Base-by-base conservation (phyloP, 2,797 vertebrate species). In the Lepidocolaptes lacrymiger region DNA sequence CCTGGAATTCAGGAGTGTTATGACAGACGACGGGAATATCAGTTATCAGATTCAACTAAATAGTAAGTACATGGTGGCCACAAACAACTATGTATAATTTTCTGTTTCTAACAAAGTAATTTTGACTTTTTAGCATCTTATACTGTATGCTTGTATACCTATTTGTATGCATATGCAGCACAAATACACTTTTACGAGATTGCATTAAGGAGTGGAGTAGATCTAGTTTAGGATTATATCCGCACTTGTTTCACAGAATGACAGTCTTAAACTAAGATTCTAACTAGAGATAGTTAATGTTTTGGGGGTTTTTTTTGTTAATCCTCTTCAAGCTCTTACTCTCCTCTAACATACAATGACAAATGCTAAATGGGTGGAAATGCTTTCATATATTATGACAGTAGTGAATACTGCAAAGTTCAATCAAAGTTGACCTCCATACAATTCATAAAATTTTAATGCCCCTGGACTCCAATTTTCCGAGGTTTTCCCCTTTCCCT, bases 41-140 rank as follows among this genome's bases (percentile, higher is more conserved):
- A 99, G 32, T 98, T 99, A 81, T 99, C 99, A 18, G 99, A 99
- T 97, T 99, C 99, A 72, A 99, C 99, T 86, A 99, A 99, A 98
- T 99, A 99, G 99, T 99, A 97, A 99, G 99, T 98, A 97, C 76
- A 88, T 52, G 18, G 56, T 39, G 58, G 41, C 13, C 11, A 36
- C 48, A 36, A 54, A 75, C 22, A 77, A 58, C 7, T 73, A 5
- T 21, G 14, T 62, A 12, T 68, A 6, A 71, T 23, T 73, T 78
- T 54, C 48, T 67, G 8, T 85, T 79, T 85, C 44, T 90, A 69
- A 18, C 24, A 41, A 68, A 88, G 4, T 23, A 15, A 28, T 58
- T 44, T 67, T 63, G 64, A 17, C 36, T 52, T 80, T 55, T 64
- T 81, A 78, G 8, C 15, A 58, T 85, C 15, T 63, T 89, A 8